phyloP scores from a whole-genome alignment of 2,113 vertebrate species.

The Fulmarus glacialis region DNA sequence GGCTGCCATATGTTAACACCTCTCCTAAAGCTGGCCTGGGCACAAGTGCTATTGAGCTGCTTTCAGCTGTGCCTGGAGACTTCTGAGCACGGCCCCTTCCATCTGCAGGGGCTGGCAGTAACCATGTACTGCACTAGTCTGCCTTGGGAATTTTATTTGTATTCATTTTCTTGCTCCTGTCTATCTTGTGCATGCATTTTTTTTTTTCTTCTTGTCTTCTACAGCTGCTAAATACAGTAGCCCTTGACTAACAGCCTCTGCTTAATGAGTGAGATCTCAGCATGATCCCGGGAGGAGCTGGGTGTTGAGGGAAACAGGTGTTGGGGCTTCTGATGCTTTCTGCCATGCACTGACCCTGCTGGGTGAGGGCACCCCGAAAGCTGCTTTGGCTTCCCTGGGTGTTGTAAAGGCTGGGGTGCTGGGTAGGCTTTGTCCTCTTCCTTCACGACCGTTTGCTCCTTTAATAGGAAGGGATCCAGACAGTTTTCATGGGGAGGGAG shows the following conservation, averaged over 20 bases:
- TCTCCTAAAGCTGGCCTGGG: not conserved
- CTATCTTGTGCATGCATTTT: not conserved
- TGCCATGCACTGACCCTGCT: not conserved
- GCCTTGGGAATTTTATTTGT: not conserved
- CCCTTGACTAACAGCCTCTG: not conserved
- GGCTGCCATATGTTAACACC: not conserved
- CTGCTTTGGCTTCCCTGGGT: not conserved
- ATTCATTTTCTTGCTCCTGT: not conserved
- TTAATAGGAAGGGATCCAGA: not conserved
- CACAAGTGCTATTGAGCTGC: not conserved
- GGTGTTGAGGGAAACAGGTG: accelerated
- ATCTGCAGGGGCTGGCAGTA: not conserved
- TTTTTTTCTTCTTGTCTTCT: not conserved
- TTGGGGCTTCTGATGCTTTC: not conserved
- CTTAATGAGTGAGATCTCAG: not conserved
- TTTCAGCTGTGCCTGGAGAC: not conserved
- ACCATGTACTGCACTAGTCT: not conserved
- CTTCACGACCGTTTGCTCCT: not conserved
- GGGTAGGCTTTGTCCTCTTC: not conserved
- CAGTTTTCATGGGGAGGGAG: not conserved
- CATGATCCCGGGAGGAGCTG: not conserved
- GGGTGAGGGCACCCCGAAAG: not conserved
- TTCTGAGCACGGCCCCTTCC: not conserved
- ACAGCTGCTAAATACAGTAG: not conserved
- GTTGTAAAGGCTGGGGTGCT: not conserved